Base-by-base conservation (phyloP, 2,888 invertebrate genomes). In the Acrobasis repandana region DNA sequence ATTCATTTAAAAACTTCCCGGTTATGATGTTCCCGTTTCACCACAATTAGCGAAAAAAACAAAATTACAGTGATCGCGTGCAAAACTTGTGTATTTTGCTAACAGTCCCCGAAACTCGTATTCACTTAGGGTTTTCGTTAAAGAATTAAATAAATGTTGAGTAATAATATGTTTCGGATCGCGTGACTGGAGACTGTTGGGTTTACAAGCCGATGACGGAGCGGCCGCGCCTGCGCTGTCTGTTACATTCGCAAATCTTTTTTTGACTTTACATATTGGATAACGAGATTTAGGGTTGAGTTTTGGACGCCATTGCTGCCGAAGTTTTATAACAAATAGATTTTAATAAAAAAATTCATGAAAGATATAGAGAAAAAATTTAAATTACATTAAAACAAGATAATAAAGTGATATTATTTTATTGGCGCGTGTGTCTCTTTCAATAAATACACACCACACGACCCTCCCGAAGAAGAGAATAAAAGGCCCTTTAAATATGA, bases 151-250 rank as follows among this genome's bases (percentile, higher is more conserved):
- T 89, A 89, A 88, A 89, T 85, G 85, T 82, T 74, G 77, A 77
- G 82, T 90, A 91, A 91, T 91, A 85, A 91, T 79, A 91, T 73
- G 86, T 77, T 87, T 77, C 76, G 79, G 85, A 73, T 89, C 80
- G 86, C 91, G 91, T 91, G 91, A 91, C 91, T 86, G 82, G 67
- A 74, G 82, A 77, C 88, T 86, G 87, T 90, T 88, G 89, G 16
- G 15, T 43, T 43, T 43, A 52, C 54, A 38, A 49, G 49, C 18
- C 58, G 58, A 36, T 58, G 58, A 58, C 58, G 38, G 57, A 49
- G 38, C 20, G 48, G 28, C 36, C 18, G 54, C 54, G 20, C 20
- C 54, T 50, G 20, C 14, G 54, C 20, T 5, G 36, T 18, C 34
- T 54, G 15, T 38, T 52, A 11, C 28, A 28, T 8, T 2, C 28